Conservation (phyloP, 2,888 invertebrate species). For the Tuberolachnus salignus region DNA sequence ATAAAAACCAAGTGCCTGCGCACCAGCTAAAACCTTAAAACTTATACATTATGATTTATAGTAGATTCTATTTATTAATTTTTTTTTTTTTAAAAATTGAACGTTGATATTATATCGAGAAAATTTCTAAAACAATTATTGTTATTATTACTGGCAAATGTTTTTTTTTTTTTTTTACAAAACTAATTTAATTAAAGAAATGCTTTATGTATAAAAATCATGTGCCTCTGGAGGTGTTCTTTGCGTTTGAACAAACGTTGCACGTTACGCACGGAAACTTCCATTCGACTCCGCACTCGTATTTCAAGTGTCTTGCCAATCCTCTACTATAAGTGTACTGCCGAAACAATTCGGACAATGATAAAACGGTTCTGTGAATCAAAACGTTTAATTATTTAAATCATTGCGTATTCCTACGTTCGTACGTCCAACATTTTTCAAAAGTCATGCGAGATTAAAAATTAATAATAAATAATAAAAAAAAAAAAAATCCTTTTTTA, state of each 20-base stretch:
- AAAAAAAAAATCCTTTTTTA: no score
- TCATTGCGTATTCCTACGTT: not conserved
- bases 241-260: conserved; percentile 57
- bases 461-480: not conserved
- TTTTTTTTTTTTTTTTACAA: not conserved
- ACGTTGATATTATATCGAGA: no score
- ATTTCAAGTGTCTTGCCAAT: conserved; percentile 67
- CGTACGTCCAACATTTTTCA: not conserved
- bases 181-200: conserved; percentile 1
- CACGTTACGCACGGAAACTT: conserved; percentile 70
- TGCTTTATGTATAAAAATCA: conserved; percentile 2
- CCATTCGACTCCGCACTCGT: conserved; percentile 69
- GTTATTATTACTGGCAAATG: no score
- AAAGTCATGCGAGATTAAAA: not conserved
- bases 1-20: no score
- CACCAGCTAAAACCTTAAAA: no score
- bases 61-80: no score
- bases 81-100: no score
- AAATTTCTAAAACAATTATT: not conserved
- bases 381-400: conserved; percentile 16
- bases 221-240: conserved; percentile 23
- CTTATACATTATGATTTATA: no score
- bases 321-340: conserved; percentile 62
- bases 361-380: conserved; percentile 1
- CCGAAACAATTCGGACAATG: conserved; percentile 44